A percentile compares a stretch with the other conserved stretches of the same genome.
Evolutionary conservation across 1,140 invertebrate genomes (phyloP).

Genomic region (Diprion similis): DNA sequence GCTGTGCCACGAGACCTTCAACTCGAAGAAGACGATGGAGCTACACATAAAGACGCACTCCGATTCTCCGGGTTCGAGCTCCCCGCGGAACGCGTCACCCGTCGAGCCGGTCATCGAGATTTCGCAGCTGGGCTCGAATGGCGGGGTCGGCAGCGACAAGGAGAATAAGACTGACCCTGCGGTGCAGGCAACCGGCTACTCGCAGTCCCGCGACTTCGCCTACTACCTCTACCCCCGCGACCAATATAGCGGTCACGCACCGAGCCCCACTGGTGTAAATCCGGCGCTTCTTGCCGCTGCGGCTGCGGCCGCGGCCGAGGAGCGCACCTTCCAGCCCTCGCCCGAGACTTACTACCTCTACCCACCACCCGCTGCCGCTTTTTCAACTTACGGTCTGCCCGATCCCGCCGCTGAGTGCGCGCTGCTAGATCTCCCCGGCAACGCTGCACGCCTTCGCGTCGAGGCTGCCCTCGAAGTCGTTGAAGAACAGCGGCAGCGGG

Average conservation of each 20-base stretch:
- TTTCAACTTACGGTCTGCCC: conserved; percentile 35
- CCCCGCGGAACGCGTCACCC: conserved; percentile 51
- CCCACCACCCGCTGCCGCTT: conserved; percentile 32
- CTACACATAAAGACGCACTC: conserved; percentile 89
- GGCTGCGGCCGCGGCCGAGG: conserved; percentile 47
- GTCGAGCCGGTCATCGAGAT: conserved; percentile 52
- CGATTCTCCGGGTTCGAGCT: conserved; percentile 55
- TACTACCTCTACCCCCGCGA: conserved; percentile 47
- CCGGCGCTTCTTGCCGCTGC: conserved; percentile 61
- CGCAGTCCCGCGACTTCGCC: conserved; percentile 38
- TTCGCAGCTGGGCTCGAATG: conserved; percentile 34
- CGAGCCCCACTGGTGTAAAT: conserved; percentile 42
- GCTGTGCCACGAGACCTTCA: conserved; percentile 87
- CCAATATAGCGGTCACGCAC: conserved; percentile 28
- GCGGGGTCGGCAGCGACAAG: conserved; percentile 41
- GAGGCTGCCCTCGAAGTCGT: conserved; percentile 72
- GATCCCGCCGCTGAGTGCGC: conserved; percentile 41
- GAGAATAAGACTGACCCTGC: conserved; percentile 56
- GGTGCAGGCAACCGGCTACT: conserved; percentile 25
- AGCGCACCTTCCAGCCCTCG: conserved; percentile 35
- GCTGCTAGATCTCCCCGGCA: conserved; percentile 60
- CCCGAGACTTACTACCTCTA: conserved; percentile 43
- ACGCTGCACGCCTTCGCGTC: conserved; percentile 72
- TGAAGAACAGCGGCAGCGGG: conserved; percentile 50
- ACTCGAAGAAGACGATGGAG: conserved; percentile 88